Percentiles rank a stretch among this genome's conserved stretches.
phyloP scores from a whole-genome alignment of 2,113 vertebrate genomes.

The Syngnathus typhle region DNA sequence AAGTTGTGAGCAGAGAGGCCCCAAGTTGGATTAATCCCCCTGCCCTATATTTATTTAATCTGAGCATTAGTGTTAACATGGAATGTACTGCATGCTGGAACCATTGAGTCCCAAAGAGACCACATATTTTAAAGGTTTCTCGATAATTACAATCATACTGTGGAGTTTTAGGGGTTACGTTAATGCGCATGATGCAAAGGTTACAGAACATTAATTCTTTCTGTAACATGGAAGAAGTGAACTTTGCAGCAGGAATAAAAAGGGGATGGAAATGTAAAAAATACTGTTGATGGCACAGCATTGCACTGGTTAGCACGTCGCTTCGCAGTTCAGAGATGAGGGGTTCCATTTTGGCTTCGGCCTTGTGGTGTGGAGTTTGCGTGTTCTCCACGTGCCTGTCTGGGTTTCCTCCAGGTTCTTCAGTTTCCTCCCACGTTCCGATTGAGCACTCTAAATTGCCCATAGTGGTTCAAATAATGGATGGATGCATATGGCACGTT shows the following conservation, averaged over 20 bases:
- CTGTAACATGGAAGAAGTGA: neutral
- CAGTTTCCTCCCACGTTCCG: too few relatives aligned
- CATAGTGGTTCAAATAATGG: too few relatives aligned
- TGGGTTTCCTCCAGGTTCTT: too few relatives aligned
- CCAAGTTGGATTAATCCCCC: conserved; percentile 53
- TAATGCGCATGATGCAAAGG: conserved; percentile 5
- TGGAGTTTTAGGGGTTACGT: conserved; percentile 10
- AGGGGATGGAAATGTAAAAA: neutral
- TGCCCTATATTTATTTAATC: conserved; percentile 68
- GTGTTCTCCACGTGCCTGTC: too few relatives aligned
- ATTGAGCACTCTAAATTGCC: too few relatives aligned
- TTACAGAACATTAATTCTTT: conserved; percentile 5
- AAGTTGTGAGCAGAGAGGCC: conserved; percentile 48
- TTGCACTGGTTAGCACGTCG: too few relatives aligned
- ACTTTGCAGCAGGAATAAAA: neutral
- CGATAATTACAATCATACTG: conserved; percentile 15
- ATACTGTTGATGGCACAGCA: neutral
- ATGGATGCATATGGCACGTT: too few relatives aligned
- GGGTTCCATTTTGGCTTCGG: too few relatives aligned
- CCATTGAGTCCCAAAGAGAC: conserved; percentile 11
- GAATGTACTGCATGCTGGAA: conserved; percentile 35
- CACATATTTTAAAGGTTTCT: conserved; percentile 13
- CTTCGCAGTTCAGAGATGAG: too few relatives aligned
- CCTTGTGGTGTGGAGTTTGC: too few relatives aligned
- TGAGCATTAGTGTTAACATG: conserved; percentile 48